These are phyloP conservation scores for Scelioninae gen. 2 DNA, from an alignment of 2,888 invertebrate genomes.

Conservation along the genomic window DNA sequence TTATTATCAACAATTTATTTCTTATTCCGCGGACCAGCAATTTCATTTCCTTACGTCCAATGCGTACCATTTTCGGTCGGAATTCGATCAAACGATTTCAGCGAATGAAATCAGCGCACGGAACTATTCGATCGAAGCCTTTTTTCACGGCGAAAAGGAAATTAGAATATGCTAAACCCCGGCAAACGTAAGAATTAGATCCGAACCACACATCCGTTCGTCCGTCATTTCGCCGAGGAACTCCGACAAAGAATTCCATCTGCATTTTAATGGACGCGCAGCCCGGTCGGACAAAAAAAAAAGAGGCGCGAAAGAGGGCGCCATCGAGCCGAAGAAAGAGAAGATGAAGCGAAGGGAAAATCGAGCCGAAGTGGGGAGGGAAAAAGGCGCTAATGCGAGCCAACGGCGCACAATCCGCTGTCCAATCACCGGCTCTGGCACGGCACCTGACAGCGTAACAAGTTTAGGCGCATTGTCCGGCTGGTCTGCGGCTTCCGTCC, in stretches of 20 bases:
- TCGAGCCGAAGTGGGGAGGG: background rate
- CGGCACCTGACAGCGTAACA: constrained; percentile 61
- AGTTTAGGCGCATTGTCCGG: constrained; percentile 62
- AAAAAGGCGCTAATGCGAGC: constrained; percentile 43
- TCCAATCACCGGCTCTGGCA: constrained; percentile 64
- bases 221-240: constrained; percentile 42
- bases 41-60: constrained; percentile 23
- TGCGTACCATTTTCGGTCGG: constrained; percentile 9
- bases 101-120: constrained; percentile 21
- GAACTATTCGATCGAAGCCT: constrained; percentile 35
- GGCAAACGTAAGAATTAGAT: constrained; percentile 50
- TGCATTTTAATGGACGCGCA: constrained; percentile 67
- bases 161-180: constrained; percentile 51
- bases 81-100: constrained; percentile 35
- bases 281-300: constrained; percentile 20
- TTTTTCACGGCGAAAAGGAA: constrained; percentile 47
- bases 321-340: background rate
- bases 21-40: background rate
- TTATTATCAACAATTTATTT: too few species aligned
- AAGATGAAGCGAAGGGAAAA: background rate
- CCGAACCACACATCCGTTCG: constrained; percentile 53
- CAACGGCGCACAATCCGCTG: constrained; percentile 60
- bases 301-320: background rate
- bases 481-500: constrained; percentile 28
- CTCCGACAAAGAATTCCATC: constrained; percentile 63